Evolutionary conservation across 2,888 invertebrate genomes (phyloP).

Genomic region (Chrysodeixis includens): DNA sequence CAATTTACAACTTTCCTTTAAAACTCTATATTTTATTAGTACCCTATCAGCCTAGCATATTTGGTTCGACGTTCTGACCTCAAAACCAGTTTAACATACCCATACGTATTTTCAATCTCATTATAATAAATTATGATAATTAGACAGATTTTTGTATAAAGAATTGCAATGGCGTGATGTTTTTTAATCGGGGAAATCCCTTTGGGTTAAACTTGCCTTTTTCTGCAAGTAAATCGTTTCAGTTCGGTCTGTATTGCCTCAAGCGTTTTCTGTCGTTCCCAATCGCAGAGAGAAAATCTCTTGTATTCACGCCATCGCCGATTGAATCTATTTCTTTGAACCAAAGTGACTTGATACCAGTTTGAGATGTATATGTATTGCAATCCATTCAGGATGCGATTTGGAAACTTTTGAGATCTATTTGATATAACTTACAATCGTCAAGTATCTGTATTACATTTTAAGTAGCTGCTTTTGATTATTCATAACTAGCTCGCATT

Average conservation of each 20-base stretch:
- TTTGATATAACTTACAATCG: neutral
- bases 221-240: neutral
- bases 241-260: neutral
- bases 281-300: neutral
- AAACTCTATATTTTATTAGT: neutral
- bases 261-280: neutral
- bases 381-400: neutral
- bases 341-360: neutral
- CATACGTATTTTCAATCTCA: neutral
- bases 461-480: neutral
- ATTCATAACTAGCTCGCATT: too few species aligned
- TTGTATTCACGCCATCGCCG: neutral
- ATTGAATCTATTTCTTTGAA: neutral
- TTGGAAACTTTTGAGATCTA: neutral
- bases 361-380: neutral
- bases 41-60: neutral
- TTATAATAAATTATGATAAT: neutral
- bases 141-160: neutral
- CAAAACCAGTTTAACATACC: neutral
- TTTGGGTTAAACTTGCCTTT: neutral
- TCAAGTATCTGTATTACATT: neutral
- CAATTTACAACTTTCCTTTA: neutral
- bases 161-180: neutral
- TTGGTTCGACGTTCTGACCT: neutral
- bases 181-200: neutral